Conservation (phyloP, 2,888 invertebrate genomes). For the Lapara coniferarum region DNA sequence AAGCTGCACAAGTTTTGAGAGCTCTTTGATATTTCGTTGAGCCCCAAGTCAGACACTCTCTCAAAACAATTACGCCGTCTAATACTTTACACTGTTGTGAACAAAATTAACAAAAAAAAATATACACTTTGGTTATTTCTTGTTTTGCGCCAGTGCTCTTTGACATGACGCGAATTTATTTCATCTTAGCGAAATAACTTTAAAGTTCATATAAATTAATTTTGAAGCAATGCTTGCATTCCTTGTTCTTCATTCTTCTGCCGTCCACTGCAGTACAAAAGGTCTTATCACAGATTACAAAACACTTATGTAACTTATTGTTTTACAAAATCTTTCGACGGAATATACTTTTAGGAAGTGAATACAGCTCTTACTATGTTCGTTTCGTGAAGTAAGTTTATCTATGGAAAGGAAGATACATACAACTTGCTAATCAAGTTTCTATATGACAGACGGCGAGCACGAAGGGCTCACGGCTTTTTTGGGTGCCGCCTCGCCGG, state of each 20-base stretch:
- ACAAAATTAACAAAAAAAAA: conserved; percentile 22
- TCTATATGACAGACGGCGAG: conserved; percentile 64
- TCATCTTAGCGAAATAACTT: conserved; percentile 5
- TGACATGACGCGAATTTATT: conserved; percentile 11
- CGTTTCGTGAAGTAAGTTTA: too few species aligned
- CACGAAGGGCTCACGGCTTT: conserved; percentile 70
- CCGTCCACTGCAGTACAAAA: not conserved
- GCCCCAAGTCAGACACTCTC: conserved; percentile 25
- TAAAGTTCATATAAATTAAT: conserved; percentile 14
- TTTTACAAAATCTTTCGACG: not conserved
- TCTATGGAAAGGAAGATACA: not conserved
- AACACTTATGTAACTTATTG: not conserved
- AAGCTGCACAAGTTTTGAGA: conserved; percentile 70
- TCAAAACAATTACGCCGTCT: conserved; percentile 29
- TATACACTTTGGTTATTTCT: conserved; percentile 15
- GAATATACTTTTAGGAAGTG: not conserved
- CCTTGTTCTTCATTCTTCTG: not conserved
- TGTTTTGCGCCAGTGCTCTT: not conserved
- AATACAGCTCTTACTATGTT: not conserved
- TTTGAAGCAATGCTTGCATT: not conserved
- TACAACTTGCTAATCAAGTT: conserved; percentile 26
- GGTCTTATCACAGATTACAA: not conserved
- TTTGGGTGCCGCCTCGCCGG: conserved; percentile 72
- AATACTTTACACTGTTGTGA: conserved; percentile 28
- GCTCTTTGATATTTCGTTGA: conserved; percentile 53